Evolutionary conservation across 2,888 invertebrate species (phyloP).

Genomic region (Micropterix aruncella): DNA sequence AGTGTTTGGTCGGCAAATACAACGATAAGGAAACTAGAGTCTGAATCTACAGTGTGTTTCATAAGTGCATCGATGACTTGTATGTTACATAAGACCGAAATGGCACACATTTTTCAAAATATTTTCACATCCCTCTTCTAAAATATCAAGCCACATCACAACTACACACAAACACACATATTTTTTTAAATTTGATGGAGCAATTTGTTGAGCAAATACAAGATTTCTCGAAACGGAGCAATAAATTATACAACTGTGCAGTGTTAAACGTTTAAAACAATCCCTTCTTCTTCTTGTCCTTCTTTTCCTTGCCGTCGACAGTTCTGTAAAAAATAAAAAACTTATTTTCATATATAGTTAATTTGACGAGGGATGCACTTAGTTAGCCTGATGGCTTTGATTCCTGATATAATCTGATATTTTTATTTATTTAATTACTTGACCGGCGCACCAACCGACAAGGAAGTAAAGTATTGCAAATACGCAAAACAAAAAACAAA

Average conservation of each 20-base stretch:
- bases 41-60: no score
- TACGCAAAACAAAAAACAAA: no score
- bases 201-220: neutral
- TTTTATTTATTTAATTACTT: no score
- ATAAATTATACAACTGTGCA: neutral
- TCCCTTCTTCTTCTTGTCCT: constrained; percentile 83
- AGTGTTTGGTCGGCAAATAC: no score
- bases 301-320: constrained; percentile 78
- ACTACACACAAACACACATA: neutral
- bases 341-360: no score
- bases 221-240: neutral
- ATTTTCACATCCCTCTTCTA: neutral
- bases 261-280: constrained; percentile 49
- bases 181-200: neutral
- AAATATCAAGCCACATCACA: neutral
- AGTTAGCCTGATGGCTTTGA: neutral
- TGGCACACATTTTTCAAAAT: neutral
- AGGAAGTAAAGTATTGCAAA: no score
- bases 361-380: no score
- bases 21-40: no score
- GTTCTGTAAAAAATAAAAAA: constrained; percentile 45
- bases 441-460: no score
- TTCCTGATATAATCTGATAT: neutral
- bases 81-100: no score
- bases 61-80: no score